Evolutionary conservation across 2,888 invertebrate species (phyloP).

Genomic region (Orthosia gracilis): DNA sequence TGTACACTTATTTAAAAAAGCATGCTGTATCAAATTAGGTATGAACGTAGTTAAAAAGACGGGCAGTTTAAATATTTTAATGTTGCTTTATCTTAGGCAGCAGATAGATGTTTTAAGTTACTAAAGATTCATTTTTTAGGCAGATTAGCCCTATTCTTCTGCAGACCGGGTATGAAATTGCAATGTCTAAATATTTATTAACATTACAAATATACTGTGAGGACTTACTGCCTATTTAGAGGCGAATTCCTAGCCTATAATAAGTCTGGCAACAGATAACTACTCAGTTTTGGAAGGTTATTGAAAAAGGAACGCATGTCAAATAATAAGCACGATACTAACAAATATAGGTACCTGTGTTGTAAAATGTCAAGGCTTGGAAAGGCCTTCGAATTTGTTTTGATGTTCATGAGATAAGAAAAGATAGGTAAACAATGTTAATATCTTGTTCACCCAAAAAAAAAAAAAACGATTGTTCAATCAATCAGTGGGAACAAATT

Average conservation of each 20-base stretch:
- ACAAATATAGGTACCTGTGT: not conserved
- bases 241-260: no score
- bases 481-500: no score
- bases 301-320: no score
- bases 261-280: no score
- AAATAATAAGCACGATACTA: no score
- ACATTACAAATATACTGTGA: not conserved
- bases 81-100: not conserved
- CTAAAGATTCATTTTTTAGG: not conserved
- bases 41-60: not conserved
- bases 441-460: no score
- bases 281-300: no score
- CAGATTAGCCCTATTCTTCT: not conserved
- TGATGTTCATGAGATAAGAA: not conserved
- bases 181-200: not conserved
- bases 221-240: no score
- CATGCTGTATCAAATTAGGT: no score
- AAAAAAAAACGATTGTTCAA: no score
- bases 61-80: not conserved
- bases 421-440: not conserved
- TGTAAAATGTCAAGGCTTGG: conserved; percentile 11
- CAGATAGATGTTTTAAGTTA: no score
- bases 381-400: not conserved
- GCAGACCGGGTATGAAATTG: not conserved
- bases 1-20: not conserved